A percentile compares a stretch with the other conserved stretches of the same genome.
These are phyloP conservation scores for Pseudochaenichthys georgianus DNA, from an alignment of 2,797 vertebrate species.

Conservation along the genomic window DNA sequence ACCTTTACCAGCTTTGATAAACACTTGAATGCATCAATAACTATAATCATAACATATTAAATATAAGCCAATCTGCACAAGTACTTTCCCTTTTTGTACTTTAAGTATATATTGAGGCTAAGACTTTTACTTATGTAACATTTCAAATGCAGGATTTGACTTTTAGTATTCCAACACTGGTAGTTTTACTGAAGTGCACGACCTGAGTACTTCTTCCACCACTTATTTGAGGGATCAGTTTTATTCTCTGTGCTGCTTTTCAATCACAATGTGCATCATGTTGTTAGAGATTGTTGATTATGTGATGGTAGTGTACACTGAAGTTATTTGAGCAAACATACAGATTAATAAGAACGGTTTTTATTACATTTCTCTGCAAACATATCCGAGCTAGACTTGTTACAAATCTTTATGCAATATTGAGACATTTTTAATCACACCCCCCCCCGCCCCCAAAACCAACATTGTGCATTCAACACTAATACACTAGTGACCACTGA, in stretches of 20 bases:
- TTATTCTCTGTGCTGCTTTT: background rate
- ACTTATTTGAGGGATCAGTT: background rate
- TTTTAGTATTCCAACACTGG: too few relatives aligned
- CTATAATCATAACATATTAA: too few relatives aligned
- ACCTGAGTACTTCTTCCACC: background rate
- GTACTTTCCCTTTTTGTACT: too few relatives aligned
- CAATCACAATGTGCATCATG: background rate
- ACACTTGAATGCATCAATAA: too few relatives aligned
- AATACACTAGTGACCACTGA: too few relatives aligned
- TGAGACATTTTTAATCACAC: background rate
- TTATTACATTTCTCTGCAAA: background rate
- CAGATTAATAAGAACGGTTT: too few relatives aligned
- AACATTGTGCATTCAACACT: background rate
- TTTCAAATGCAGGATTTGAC: too few relatives aligned
- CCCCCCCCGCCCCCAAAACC: background rate
- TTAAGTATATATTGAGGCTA: too few relatives aligned
- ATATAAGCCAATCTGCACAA: too few relatives aligned
- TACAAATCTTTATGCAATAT: background rate
- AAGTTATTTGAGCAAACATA: background rate
- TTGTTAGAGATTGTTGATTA: background rate
- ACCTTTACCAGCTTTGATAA: too few relatives aligned
- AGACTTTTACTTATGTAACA: too few relatives aligned
- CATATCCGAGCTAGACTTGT: background rate
- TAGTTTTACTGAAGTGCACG: too few relatives aligned
- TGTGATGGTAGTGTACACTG: background rate